Conservation (phyloP, 2,797 vertebrate species). For the Notolepis coatsorum region DNA sequence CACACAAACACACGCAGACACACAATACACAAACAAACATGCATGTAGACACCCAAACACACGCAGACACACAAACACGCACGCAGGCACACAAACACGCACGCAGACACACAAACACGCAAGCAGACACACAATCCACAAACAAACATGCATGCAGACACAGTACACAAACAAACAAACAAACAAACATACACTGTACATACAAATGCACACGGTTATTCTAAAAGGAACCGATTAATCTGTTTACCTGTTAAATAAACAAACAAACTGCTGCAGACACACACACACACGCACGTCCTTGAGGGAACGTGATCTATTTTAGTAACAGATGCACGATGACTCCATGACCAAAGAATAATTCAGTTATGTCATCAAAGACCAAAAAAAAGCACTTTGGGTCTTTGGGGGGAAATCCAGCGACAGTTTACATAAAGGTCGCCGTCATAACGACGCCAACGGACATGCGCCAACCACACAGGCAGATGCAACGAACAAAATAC, state of each 20-base stretch:
- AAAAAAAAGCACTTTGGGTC: slow-evolving; percentile 7
- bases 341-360: slow-evolving; percentile 41
- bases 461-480: not conserved
- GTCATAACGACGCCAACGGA: slow-evolving; percentile 58
- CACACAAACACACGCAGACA: no score
- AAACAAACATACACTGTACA: no score
- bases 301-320: slow-evolving; percentile 31
- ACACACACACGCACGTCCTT: not conserved
- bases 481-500: not conserved
- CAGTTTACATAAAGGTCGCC: slow-evolving; percentile 56
- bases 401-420: slow-evolving; percentile 40
- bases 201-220: not conserved
- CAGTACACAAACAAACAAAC: no score
- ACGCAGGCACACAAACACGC: no score
- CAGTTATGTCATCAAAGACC: slow-evolving; percentile 58
- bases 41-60: no score
- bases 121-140: no score
- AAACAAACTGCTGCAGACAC: not conserved
- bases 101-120: no score
- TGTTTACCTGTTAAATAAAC: not conserved
- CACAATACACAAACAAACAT: no score
- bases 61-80: no score
- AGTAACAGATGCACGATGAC: slow-evolving; percentile 42
- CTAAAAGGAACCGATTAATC: not conserved
- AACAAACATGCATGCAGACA: no score